Conservation (phyloP, 2,113 vertebrate species). For the Mionectes macconnelli region DNA sequence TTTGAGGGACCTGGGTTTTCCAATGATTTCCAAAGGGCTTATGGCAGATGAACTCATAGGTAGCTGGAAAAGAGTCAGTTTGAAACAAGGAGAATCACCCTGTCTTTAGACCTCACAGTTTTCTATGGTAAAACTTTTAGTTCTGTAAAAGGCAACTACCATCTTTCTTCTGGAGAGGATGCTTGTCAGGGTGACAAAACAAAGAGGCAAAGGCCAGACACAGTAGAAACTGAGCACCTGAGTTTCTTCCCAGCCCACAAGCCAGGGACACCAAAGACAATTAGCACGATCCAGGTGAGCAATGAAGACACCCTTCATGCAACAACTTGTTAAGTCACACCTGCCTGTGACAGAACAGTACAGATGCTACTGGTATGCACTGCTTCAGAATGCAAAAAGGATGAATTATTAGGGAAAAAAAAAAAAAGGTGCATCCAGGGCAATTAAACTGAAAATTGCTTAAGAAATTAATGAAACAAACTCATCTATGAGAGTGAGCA, state of each 20-base stretch:
- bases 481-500: background rate
- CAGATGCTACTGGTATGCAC: background rate
- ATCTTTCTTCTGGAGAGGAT: background rate
- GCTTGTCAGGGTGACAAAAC: background rate
- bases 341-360: background rate
- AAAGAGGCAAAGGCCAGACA: background rate
- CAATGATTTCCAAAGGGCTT: background rate
- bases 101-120: background rate
- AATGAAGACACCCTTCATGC: background rate
- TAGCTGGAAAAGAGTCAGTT: background rate
- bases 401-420: background rate
- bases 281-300: rapidly evolving
- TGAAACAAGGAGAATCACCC: background rate
- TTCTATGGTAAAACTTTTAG: background rate
- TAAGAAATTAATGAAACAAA: background rate
- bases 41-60: background rate
- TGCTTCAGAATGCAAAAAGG: background rate
- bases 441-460: background rate
- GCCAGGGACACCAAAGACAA: background rate
- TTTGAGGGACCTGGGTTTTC: background rate
- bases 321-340: background rate
- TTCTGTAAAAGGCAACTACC: background rate
- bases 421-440: background rate
- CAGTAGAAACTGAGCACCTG: background rate
- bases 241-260: background rate